A percentile compares a stretch with the other conserved stretches of the same genome.
These are phyloP conservation scores for Eucidaris tribuloides DNA, from an alignment of 35 echinoderm and acorn worm species.

Conservation along the genomic window DNA sequence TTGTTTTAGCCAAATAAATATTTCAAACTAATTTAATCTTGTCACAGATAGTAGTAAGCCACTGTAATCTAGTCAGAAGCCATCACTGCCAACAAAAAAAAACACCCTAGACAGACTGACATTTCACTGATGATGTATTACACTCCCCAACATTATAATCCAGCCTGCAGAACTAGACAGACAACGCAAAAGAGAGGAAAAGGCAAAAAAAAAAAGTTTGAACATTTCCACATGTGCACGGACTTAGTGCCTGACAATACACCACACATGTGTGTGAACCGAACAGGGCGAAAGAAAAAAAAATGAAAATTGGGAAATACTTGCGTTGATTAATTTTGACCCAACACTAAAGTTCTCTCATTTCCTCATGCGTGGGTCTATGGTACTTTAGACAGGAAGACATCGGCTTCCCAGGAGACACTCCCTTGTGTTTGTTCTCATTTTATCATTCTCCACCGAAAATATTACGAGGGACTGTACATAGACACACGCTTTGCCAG, in stretches of 20 bases:
- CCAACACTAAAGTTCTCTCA: conserved; percentile 26
- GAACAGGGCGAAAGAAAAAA: background rate
- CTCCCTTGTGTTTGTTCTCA: conserved; percentile 33
- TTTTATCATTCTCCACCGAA: conserved; percentile 17
- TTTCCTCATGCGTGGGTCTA: conserved; percentile 8
- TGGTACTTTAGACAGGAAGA: conserved; percentile 31
- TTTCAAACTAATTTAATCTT: no score
- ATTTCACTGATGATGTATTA: conserved; percentile 5
- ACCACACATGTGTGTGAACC: background rate
- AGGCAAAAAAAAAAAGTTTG: conserved; percentile 2
- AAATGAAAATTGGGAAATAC: background rate
- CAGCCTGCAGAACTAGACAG: conserved; percentile 1
- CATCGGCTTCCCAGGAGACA: conserved; percentile 8
- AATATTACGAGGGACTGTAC: background rate
- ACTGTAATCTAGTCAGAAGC: no score
- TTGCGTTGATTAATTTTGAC: conserved; percentile 36
- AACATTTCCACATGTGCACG: conserved; percentile 23
- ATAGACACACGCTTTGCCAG: background rate
- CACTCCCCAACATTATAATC: background rate
- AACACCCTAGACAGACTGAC: conserved; percentile 2
- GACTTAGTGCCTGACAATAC: background rate
- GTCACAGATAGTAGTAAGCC: no score
- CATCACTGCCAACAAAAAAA: no score
- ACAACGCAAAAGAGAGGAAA: background rate
- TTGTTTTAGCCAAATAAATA: no score